phyloP scores from a whole-genome alignment of 2,888 invertebrate species.

The Dynastes hyllus region DNA sequence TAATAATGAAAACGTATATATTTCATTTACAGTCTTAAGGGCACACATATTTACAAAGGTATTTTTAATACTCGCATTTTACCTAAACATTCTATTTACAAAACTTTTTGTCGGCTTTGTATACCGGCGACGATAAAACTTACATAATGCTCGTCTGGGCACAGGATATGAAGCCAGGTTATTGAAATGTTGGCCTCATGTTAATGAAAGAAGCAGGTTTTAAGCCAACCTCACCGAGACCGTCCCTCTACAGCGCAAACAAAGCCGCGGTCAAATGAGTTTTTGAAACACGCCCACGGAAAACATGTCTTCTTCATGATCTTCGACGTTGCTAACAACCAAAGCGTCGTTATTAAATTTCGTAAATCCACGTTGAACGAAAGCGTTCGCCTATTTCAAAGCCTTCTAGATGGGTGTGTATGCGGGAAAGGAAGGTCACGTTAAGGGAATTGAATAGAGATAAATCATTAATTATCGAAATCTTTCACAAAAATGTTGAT shows the following conservation, averaged over 20 bases:
- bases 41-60: constrained; percentile 1
- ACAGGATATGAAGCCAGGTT: constrained; percentile 69
- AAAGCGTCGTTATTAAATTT: constrained; percentile 45
- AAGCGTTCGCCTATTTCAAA: constrained; percentile 6
- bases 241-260: constrained; percentile 62
- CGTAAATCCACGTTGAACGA: constrained; percentile 34
- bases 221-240: constrained; percentile 63
- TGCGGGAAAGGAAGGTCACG: neutral
- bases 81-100: constrained; percentile 8
- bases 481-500: neutral
- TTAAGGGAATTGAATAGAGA: neutral
- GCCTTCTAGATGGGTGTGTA: neutral
- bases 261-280: constrained; percentile 70
- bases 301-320: constrained; percentile 56
- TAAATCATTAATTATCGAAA: neutral
- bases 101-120: constrained; percentile 16
- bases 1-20: too few species aligned
- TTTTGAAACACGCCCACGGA: constrained; percentile 64
- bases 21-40: too few species aligned
- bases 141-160: constrained; percentile 55
- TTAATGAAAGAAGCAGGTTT: constrained; percentile 70
- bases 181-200: constrained; percentile 69
- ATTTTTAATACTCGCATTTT: constrained; percentile 11
- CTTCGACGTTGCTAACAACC: constrained; percentile 28
- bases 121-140: constrained; percentile 41